Evolutionary conservation across 2,888 invertebrate genomes (phyloP).

Genomic region (Stenichneumon culpator): DNA sequence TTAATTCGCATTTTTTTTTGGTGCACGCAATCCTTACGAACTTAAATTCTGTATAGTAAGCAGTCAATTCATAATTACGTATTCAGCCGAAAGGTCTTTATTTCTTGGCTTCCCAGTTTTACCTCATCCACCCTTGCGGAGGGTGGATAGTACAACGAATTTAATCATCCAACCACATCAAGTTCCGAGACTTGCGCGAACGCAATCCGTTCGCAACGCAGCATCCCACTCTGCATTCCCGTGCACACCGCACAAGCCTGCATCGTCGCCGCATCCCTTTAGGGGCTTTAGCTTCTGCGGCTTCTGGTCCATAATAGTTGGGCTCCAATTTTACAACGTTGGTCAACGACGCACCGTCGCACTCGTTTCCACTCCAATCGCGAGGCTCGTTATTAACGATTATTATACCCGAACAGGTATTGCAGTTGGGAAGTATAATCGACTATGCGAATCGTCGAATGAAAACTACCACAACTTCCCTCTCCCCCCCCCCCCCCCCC

Average conservation of each 20-base stretch:
- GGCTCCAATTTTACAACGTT: conserved; percentile 30
- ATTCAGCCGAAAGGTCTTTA: background rate
- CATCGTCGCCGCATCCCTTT: background rate
- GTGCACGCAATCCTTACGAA: background rate
- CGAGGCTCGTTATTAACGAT: conserved; percentile 14
- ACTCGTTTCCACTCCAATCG: background rate
- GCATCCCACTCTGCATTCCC: background rate
- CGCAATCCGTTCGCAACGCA: background rate
- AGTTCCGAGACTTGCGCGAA: background rate
- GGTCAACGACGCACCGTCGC: background rate
- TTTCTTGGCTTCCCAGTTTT: background rate
- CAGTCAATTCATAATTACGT: background rate
- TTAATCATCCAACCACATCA: background rate
- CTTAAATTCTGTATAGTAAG: background rate
- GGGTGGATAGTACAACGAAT: background rate
- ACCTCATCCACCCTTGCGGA: background rate
- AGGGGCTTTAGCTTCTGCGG: background rate
- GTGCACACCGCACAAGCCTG: background rate
- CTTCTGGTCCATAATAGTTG: conserved; percentile 31
- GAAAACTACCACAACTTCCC: background rate
- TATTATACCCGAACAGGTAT: conserved; percentile 14
- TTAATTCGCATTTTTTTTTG: no score
- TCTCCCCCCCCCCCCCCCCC: background rate
- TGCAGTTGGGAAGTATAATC: background rate
- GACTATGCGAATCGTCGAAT: background rate